phyloP scores from a whole-genome alignment of 2,113 vertebrate species.

The Vombatus ursinus region DNA sequence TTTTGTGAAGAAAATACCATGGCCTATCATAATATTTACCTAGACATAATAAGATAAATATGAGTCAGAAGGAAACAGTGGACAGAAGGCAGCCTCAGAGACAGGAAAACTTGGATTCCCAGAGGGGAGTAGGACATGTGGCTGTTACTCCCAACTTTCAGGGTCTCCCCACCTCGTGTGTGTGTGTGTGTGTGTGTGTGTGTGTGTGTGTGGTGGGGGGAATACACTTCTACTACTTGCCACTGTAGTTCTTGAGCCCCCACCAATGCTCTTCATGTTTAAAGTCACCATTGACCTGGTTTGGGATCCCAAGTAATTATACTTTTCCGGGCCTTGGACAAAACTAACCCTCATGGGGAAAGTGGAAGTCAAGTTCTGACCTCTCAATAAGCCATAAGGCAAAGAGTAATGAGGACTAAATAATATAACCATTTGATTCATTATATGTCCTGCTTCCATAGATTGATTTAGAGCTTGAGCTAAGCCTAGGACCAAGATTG shows the following conservation, averaged over 20 bases:
- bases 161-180: no score
- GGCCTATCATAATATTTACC: conserved; percentile 69
- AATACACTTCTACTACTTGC: background rate
- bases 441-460: background rate
- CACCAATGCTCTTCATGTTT: background rate
- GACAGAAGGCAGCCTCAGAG: background rate
- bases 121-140: background rate
- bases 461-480: background rate
- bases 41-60: conserved; percentile 58
- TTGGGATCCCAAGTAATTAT: background rate
- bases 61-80: background rate
- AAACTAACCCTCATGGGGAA: background rate
- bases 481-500: background rate
- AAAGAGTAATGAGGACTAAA: background rate
- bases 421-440: background rate
- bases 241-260: background rate
- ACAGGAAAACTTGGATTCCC: background rate
- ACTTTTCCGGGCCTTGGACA: background rate
- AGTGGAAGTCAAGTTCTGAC: background rate
- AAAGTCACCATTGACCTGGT: background rate
- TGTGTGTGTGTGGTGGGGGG: no score
- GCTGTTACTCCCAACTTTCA: background rate
- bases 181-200: no score
- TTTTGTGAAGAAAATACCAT: conserved; percentile 51
- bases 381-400: background rate